Conservation (phyloP, 35 echinoderm and acorn worm species). For the Hemicentrotus pulcherrimus region DNA sequence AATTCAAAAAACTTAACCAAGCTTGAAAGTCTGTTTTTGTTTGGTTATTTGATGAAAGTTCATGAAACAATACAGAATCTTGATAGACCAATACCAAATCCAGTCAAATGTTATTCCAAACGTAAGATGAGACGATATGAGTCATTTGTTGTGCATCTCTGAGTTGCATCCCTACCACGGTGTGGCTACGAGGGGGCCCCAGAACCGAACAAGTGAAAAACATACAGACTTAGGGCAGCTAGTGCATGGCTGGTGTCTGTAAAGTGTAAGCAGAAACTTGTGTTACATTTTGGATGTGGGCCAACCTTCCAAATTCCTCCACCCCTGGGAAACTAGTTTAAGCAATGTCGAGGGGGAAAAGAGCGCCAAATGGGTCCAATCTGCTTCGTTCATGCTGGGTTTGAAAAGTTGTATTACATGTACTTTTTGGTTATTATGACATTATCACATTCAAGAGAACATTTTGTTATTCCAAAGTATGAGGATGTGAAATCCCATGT, state of each 20-base stretch:
- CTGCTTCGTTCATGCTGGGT: neutral
- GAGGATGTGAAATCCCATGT: too few species aligned
- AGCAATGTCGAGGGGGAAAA: neutral
- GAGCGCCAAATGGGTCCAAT: neutral
- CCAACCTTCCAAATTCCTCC: neutral
- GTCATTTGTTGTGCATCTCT: slow-evolving; percentile 3
- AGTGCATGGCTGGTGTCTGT: neutral
- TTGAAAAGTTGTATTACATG: neutral
- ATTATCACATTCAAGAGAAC: too few species aligned
- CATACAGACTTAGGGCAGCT: neutral
- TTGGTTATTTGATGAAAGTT: neutral
- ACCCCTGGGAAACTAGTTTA: slow-evolving; percentile 10
- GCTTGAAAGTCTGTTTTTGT: neutral
- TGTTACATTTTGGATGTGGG: neutral
- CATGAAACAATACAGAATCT: neutral
- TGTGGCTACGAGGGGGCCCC: neutral
- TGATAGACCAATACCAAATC: neutral
- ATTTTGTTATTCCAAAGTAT: too few species aligned
- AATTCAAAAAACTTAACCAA: too few species aligned
- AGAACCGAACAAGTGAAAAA: neutral
- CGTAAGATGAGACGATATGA: neutral
- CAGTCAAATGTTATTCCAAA: slow-evolving; percentile 12
- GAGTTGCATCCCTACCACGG: neutral
- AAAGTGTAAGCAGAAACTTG: neutral
- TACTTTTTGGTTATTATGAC: too few species aligned